Conservation (phyloP, 2,113 vertebrate species). For the Rhombomys opimus region DNA sequence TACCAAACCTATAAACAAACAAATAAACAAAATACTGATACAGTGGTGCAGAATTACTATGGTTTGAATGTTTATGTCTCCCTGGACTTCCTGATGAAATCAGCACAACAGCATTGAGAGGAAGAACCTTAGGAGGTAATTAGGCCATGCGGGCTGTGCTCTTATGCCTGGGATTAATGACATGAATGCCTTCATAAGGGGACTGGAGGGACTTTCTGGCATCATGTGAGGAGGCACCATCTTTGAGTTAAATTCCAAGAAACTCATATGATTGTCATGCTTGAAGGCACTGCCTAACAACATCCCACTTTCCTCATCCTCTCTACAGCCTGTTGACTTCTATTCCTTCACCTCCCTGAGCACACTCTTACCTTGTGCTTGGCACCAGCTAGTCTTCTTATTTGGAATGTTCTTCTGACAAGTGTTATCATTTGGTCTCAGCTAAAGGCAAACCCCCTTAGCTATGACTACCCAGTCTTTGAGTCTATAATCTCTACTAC, state of each 20-base stretch:
- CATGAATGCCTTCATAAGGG: background rate
- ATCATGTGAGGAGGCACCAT: too few relatives aligned
- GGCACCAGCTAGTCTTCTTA: background rate
- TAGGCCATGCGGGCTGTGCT: fast-evolving
- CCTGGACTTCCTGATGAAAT: background rate
- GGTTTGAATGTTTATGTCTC: background rate
- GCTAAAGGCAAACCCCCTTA: slow-evolving; percentile 1
- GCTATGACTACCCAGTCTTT: background rate
- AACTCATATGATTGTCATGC: background rate
- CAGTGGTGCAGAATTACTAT: background rate
- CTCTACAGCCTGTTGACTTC: background rate
- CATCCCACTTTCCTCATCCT: background rate
- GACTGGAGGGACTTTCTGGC: background rate
- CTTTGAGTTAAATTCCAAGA: background rate
- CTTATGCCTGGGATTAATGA: background rate
- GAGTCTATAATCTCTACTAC: background rate
- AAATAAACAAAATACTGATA: background rate
- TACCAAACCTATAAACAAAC: background rate
- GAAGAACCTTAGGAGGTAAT: too few relatives aligned
- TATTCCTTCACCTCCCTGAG: background rate
- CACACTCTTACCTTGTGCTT: background rate
- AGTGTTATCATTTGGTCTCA: background rate
- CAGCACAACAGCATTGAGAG: background rate
- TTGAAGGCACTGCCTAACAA: background rate
- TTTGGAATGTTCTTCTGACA: background rate